These are phyloP conservation scores for Lagopus leucura DNA, from an alignment of 2,113 vertebrate genomes.

Conservation along the genomic window DNA sequence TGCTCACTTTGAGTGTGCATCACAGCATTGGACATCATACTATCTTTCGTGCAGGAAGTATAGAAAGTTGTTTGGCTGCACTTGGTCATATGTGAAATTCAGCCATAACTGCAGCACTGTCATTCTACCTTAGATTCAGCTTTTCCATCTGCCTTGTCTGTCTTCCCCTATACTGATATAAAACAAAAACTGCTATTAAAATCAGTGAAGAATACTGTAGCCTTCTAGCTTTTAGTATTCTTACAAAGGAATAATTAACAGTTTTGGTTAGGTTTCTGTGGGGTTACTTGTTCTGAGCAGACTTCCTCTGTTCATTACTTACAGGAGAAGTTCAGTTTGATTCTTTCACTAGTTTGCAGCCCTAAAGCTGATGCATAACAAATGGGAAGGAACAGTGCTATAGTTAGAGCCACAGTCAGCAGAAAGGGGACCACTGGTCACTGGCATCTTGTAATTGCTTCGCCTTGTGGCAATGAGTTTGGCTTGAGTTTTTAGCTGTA, in stretches of 20 bases:
- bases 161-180: neutral
- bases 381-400: conserved; percentile 37
- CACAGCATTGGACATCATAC: neutral
- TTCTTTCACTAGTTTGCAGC: neutral
- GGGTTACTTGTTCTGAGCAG: neutral
- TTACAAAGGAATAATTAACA: neutral
- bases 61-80: neutral
- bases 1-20: neutral
- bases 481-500: neutral
- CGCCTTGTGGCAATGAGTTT: conserved; percentile 34
- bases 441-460: conserved; percentile 26
- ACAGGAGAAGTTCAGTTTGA: neutral
- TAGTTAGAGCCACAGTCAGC: conserved; percentile 14
- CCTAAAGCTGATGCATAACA: conserved; percentile 27
- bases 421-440: conserved; percentile 2
- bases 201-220: neutral
- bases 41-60: neutral
- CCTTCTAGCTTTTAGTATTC: neutral
- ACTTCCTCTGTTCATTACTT: neutral
- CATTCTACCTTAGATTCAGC: neutral
- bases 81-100: neutral
- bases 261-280: neutral
- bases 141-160: neutral
- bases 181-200: neutral
- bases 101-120: neutral